A percentile compares a stretch with the other conserved stretches of the same genome.
Conservation (phyloP, 2,888 invertebrate species). For the Neoitamus cyanurus region DNA sequence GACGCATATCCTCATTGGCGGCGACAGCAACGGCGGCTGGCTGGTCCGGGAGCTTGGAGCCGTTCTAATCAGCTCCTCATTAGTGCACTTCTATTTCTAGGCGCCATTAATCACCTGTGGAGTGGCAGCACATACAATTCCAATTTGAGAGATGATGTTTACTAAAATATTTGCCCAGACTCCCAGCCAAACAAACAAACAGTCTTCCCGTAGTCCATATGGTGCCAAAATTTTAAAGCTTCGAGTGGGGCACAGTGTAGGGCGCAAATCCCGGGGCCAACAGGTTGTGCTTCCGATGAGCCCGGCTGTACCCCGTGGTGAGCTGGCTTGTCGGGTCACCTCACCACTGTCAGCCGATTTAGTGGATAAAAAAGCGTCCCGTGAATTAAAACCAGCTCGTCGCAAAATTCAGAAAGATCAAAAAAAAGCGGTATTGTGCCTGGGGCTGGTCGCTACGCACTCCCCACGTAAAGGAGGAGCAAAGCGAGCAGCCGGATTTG, state of each 20-base stretch:
- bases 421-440: not conserved
- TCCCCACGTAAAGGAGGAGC: not conserved
- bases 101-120: constrained; percentile 33
- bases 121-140: not conserved
- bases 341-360: not conserved
- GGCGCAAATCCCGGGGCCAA: not conserved
- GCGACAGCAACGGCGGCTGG: not conserved
- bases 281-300: not conserved
- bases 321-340: not conserved
- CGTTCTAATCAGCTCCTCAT: constrained; percentile 6
- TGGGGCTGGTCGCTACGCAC: not conserved
- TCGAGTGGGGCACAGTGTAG: not conserved
- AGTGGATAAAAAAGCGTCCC: not conserved
- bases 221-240: not conserved
- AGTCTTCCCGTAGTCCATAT: not conserved
- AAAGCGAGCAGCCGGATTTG: not conserved
- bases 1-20: not conserved
- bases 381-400: not conserved
- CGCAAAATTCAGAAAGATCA: not conserved
- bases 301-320: not conserved
- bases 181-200: not conserved
- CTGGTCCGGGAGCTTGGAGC: not conserved
- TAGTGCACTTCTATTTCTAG: not conserved
- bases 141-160: constrained; percentile 32
- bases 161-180: constrained; percentile 17